Percentiles rank a stretch among this genome's conserved stretches.
Conservation (phyloP, 2,888 invertebrate genomes). For the Dendrolimus houi region DNA sequence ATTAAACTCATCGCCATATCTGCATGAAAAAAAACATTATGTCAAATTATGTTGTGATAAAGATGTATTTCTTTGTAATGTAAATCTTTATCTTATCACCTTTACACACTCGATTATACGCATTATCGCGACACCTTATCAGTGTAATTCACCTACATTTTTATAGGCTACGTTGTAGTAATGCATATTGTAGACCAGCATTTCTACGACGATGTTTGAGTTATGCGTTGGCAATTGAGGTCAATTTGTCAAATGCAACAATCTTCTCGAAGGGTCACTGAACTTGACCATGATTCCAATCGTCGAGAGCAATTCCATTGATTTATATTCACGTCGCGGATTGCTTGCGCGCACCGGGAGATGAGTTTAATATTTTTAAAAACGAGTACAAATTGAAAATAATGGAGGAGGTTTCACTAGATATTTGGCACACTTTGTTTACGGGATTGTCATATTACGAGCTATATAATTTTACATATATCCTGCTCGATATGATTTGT, state of each 20-base stretch:
- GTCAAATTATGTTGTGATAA: background rate
- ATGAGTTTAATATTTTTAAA: conserved; percentile 26
- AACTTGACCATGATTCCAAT: conserved; percentile 50
- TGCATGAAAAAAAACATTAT: no score
- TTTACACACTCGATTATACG: conserved; percentile 26
- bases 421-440: no score
- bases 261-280: conserved; percentile 38
- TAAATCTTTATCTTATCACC: conserved; percentile 36
- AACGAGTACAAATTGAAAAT: conserved; percentile 26
- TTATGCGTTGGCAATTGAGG: conserved; percentile 18
- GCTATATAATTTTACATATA: no score
- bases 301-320: conserved; percentile 44
- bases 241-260: conserved; percentile 41
- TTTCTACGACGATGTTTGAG: conserved; percentile 3
- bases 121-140: conserved; percentile 41
- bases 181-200: background rate
- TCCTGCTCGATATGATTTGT: no score
- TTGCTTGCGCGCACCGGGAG: conserved; percentile 29
- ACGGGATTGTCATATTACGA: no score
- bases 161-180: conserved; percentile 7
- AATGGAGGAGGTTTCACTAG: conserved; percentile 9
- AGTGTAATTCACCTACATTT: conserved; percentile 36
- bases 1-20: no score
- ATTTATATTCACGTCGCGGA: conserved; percentile 48
- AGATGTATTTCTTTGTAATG: conserved; percentile 14